Evolutionary conservation across 2,797 vertebrate species (phyloP).

Genomic region (Tapera naevia): DNA sequence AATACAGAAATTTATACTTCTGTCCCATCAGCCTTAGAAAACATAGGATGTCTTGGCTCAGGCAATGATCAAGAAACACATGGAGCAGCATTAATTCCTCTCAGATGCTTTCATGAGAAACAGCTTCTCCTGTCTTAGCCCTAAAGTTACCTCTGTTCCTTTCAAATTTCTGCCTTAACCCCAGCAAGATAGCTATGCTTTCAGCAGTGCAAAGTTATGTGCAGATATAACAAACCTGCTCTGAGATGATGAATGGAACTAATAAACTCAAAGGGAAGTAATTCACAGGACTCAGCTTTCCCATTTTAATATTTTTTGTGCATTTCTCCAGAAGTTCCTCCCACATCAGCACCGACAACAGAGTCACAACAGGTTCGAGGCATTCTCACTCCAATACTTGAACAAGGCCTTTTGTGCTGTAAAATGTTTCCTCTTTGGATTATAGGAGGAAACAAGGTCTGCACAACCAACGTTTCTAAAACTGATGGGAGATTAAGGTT

Average conservation of each 20-base stretch:
- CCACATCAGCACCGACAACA: neutral
- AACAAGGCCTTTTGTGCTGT: neutral
- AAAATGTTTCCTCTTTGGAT: neutral
- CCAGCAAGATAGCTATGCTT: neutral
- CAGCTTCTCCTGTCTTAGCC: slow-evolving; percentile 2
- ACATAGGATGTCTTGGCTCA: neutral
- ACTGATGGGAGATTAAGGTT: neutral
- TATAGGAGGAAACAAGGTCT: neutral
- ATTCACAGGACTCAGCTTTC: neutral
- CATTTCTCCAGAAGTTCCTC: neutral
- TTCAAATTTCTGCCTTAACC: slow-evolving; percentile 10
- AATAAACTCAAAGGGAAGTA: neutral
- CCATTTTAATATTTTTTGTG: neutral
- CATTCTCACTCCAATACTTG: neutral
- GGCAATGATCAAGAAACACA: neutral
- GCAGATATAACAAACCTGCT: neutral
- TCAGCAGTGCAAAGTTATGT: slow-evolving; percentile 14
- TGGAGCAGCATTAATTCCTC: neutral
- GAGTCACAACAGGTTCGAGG: neutral
- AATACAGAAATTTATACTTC: slow-evolving; percentile 5
- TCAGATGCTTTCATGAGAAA: slow-evolving; percentile 5
- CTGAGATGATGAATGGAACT: neutral
- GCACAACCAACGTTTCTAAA: neutral
- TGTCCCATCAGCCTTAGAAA: slow-evolving; percentile 1
- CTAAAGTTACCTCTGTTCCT: neutral